Conservation (phyloP, 2,797 vertebrate genomes). For the Pantherophis alleghaniensis region DNA sequence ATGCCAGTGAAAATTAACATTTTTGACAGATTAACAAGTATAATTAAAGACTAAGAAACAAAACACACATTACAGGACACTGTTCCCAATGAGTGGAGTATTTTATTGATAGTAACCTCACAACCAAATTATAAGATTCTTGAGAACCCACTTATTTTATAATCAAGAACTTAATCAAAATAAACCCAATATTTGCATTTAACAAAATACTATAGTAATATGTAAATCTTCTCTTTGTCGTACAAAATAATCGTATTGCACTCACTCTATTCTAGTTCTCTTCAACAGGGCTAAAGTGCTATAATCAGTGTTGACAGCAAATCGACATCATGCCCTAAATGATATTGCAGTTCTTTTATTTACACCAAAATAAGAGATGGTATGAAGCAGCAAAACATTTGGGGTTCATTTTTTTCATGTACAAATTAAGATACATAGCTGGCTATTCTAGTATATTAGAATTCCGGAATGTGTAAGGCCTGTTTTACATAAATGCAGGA, state of each 20-base stretch:
- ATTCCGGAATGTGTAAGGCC: background rate
- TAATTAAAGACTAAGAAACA: background rate
- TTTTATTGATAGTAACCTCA: background rate
- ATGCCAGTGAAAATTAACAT: background rate
- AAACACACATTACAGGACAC: background rate
- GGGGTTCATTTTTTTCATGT: background rate
- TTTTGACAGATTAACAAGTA: background rate
- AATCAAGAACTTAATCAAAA: conserved; percentile 18
- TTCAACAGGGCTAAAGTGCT: background rate
- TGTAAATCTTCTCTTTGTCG: background rate
- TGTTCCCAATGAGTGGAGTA: background rate
- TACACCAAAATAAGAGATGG: background rate
- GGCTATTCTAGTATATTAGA: fast-evolving
- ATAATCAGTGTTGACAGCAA: background rate
- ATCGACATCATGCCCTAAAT: background rate
- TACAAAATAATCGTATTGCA: background rate
- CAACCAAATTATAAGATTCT: background rate
- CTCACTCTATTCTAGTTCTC: background rate
- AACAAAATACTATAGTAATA: background rate
- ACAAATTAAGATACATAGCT: background rate
- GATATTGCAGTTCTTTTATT: background rate
- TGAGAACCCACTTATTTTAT: background rate
- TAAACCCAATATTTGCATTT: background rate
- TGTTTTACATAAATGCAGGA: background rate
- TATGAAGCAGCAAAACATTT: background rate